phyloP scores from a whole-genome alignment of 2,888 invertebrate genomes.

The Aleiodes testaceus region DNA sequence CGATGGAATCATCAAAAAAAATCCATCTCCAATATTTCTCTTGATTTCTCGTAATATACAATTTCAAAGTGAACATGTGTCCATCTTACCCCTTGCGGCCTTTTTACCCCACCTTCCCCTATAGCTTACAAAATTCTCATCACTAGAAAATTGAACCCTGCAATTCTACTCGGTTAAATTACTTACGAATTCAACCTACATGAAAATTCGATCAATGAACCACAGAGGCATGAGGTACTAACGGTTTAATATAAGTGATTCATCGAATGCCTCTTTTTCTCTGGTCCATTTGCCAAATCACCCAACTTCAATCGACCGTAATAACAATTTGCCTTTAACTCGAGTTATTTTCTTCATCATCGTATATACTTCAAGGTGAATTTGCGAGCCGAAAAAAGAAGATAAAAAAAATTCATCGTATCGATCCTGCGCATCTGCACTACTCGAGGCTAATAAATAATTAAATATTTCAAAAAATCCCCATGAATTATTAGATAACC shows the following conservation, averaged over 20 bases:
- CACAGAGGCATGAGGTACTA: background rate
- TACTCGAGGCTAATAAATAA: constrained; percentile 16
- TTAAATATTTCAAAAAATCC: constrained; percentile 6
- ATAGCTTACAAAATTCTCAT: no score
- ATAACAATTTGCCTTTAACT: constrained; percentile 11
- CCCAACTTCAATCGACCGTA: background rate
- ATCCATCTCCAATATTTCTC: no score
- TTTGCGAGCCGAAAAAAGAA: background rate
- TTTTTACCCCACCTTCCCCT: no score
- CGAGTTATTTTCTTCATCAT: constrained; percentile 35
- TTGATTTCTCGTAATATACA: no score
- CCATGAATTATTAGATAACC: background rate
- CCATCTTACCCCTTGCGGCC: no score
- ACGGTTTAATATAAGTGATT: constrained; percentile 11
- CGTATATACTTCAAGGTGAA: constrained; percentile 1
- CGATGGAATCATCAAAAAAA: no score
- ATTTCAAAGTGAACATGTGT: no score
- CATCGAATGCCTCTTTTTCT: constrained; percentile 5
- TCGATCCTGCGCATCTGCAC: constrained; percentile 40
- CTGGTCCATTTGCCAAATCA: constrained; percentile 12
- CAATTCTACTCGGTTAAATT: background rate
- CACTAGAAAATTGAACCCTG: no score
- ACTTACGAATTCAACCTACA: background rate
- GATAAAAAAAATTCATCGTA: constrained; percentile 36
- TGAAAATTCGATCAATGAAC: background rate